Evolutionary conservation across 2,888 invertebrate genomes (phyloP).

Genomic region (Drosophila merina): DNA sequence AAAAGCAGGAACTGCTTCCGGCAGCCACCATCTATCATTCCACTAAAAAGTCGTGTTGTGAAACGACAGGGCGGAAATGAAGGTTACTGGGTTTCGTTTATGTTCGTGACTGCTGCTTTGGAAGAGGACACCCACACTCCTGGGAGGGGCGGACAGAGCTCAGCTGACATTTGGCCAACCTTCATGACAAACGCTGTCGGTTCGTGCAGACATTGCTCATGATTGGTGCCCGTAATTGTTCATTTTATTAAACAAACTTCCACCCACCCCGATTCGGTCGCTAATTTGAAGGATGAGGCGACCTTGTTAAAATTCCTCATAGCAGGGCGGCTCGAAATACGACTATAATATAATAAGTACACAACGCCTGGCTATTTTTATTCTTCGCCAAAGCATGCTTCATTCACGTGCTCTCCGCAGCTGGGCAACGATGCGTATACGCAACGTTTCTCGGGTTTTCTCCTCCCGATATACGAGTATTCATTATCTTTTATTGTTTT

Average conservation of each 20-base stretch:
- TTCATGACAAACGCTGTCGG: slow-evolving; percentile 37
- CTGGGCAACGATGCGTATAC: slow-evolving; percentile 60
- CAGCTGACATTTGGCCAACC: slow-evolving; percentile 64
- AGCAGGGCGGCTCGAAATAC: background rate
- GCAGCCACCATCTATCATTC: slow-evolving; percentile 17
- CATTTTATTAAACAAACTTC: slow-evolving; percentile 50
- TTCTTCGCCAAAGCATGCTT: slow-evolving; percentile 53
- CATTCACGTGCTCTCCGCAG: slow-evolving; percentile 63
- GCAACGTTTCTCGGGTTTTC: slow-evolving; percentile 41
- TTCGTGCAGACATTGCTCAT: slow-evolving; percentile 39
- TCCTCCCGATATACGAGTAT: background rate
- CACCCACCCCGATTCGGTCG: background rate
- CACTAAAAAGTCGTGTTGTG: slow-evolving; percentile 2
- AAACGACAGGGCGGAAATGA: slow-evolving; percentile 22
- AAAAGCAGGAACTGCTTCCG: slow-evolving; percentile 2
- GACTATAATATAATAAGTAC: slow-evolving; percentile 8
- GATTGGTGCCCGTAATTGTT: slow-evolving; percentile 47
- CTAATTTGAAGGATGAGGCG: slow-evolving; percentile 22
- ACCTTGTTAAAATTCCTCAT: slow-evolving; percentile 32
- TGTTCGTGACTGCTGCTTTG: slow-evolving; percentile 36
- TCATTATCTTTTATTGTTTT: background rate
- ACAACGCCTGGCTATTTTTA: slow-evolving; percentile 57
- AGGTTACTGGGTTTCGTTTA: slow-evolving; percentile 6
- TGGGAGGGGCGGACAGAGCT: slow-evolving; percentile 25
- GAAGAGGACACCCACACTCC: slow-evolving; percentile 29